phyloP scores from a whole-genome alignment of 2,113 vertebrate species.

The Otolemur garnettii region DNA sequence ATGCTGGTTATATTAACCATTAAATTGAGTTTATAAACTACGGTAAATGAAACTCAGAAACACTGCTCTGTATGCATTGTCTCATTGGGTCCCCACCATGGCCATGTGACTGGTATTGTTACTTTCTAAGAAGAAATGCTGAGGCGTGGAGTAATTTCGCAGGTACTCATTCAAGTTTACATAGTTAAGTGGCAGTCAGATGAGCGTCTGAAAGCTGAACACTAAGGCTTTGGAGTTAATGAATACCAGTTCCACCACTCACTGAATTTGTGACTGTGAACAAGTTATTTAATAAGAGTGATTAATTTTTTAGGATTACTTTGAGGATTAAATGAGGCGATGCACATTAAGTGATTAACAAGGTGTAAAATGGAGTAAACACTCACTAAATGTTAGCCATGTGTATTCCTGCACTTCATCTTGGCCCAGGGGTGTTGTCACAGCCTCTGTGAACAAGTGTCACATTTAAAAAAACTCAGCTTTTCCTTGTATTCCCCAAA shows the following conservation, averaged over 20 bases:
- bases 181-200: neutral
- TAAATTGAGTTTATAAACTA: slow-evolving; percentile 36
- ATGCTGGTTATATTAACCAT: neutral
- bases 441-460: neutral
- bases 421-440: neutral
- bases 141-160: neutral
- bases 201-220: neutral
- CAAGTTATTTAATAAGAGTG: neutral
- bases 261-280: neutral
- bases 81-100: neutral
- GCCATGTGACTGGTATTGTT: neutral
- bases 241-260: neutral
- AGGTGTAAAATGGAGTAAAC: neutral
- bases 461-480: neutral
- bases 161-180: neutral
- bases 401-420: neutral
- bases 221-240: neutral
- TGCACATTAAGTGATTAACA: neutral
- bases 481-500: neutral
- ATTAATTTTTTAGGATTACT: neutral
- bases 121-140: neutral
- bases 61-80: neutral
- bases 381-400: neutral
- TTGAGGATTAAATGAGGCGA: neutral
- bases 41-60: neutral